These are phyloP conservation scores for Peromyscus californicus DNA, from an alignment of 2,113 vertebrate genomes.

Conservation along the genomic window DNA sequence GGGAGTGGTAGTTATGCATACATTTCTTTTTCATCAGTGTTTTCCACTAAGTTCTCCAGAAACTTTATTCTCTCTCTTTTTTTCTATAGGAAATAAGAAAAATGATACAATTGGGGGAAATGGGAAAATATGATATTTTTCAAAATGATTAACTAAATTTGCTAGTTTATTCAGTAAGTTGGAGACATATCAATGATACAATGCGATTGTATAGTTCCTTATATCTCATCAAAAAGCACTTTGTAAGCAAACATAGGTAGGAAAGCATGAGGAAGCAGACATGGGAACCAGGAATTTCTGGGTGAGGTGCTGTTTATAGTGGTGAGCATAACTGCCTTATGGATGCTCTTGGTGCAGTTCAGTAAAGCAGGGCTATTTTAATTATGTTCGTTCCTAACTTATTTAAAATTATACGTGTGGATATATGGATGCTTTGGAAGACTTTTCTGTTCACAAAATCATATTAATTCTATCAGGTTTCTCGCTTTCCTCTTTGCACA, in stretches of 20 bases:
- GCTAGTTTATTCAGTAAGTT: conserved; percentile 52
- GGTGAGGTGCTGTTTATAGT: background rate
- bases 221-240: background rate
- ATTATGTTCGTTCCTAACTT: background rate
- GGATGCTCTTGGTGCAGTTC: background rate
- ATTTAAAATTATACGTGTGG: background rate
- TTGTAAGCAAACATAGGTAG: background rate
- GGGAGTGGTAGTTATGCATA: background rate
- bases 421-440: background rate
- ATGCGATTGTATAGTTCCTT: background rate
- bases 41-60: conserved; percentile 16
- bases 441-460: background rate
- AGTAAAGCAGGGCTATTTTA: background rate
- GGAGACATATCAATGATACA: background rate
- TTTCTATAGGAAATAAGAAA: background rate
- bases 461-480: background rate
- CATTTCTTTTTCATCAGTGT: background rate
- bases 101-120: conserved; percentile 52
- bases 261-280: background rate
- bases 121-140: conserved; percentile 49
- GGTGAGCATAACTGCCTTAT: background rate
- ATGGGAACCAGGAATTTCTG: background rate
- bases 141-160: conserved; percentile 44
- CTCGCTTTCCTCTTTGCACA: background rate
- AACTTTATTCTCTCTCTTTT: background rate